Base-by-base conservation (phyloP, 2,113 vertebrate genomes). In the Myocastor coypus region DNA sequence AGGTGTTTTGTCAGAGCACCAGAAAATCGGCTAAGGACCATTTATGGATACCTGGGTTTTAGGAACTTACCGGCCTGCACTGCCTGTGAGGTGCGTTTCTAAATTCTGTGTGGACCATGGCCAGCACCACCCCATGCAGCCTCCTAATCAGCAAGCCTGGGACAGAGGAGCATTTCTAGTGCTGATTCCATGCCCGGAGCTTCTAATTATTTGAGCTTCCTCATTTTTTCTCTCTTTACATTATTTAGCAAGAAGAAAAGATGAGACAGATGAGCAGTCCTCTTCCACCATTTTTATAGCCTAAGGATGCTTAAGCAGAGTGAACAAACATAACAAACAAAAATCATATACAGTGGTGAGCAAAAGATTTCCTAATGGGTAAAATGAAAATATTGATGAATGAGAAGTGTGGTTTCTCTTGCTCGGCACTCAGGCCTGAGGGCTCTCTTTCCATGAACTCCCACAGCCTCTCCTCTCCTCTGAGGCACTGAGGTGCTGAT, bases 131-230 rank as follows among this genome's bases (percentile, higher is more conserved):
- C 17, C n/a, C 68, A 9, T 2, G 50, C 50, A 42, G 3, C 42
- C 32, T 66, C 19, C 68, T 57, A 28, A 5, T 34, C 40, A 26
- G n/a, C 12, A 37, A 64, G 37, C 22, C 63, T 46, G 8, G n/a
- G 24, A 37, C n/a, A 4, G 28, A 52, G 17, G 4, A 5, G 37
- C 5, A 24, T 34, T n/a, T 32, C 68, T 17, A 16, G 19, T 0
- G 20, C 6, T 17, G 40, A 28, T 26, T 3, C 14, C 20, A 3
- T 0, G 20, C 32, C 30, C 7, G 12, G 1, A 7, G 1, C 7
- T 0, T 63, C 50, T 40, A 7, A 11, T 11, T 11, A 20, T 52
- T 81, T 28, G 28, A n/a, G n/a, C 75, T 64, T 19, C 37, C 13
- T 69, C 22, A 28, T 5, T 30, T 50, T 57, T 55, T 37, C 32